Conservation (phyloP, 2,797 vertebrate species). For the Anabacerthia variegaticeps region DNA sequence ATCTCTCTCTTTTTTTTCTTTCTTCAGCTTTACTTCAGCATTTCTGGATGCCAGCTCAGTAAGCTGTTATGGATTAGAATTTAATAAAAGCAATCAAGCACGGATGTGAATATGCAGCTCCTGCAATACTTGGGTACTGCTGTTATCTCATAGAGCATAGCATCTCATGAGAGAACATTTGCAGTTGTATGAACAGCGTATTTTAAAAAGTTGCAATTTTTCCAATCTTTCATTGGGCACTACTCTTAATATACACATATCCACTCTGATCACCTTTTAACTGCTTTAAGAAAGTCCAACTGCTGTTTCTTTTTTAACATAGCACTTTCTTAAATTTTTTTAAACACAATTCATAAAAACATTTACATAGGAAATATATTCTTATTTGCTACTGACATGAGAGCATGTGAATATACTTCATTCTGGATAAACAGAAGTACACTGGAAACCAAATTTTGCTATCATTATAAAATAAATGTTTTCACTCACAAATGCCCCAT, state of each 20-base stretch:
- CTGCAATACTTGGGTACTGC: background rate
- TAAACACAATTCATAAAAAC: background rate
- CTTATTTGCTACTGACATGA: background rate
- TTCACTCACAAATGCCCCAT: background rate
- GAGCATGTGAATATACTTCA: background rate
- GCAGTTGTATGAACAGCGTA: background rate
- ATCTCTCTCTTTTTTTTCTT: background rate
- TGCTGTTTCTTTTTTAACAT: background rate
- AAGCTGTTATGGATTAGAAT: background rate
- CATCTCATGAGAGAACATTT: background rate
- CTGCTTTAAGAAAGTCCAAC: background rate
- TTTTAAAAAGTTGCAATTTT: background rate
- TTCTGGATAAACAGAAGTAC: background rate
- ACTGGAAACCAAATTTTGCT: background rate
- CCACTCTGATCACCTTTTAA: background rate
- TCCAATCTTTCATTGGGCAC: background rate
- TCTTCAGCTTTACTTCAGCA: background rate
- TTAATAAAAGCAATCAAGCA: conserved; percentile 29
- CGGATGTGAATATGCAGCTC: background rate
- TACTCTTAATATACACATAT: background rate
- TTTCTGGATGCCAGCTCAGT: background rate
- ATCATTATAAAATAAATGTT: conserved; percentile 4
- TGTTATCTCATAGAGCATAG: background rate
- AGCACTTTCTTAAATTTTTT: background rate
- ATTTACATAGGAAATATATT: background rate